Conservation (phyloP, 2,888 invertebrate genomes). For the Campaea margaritaria region DNA sequence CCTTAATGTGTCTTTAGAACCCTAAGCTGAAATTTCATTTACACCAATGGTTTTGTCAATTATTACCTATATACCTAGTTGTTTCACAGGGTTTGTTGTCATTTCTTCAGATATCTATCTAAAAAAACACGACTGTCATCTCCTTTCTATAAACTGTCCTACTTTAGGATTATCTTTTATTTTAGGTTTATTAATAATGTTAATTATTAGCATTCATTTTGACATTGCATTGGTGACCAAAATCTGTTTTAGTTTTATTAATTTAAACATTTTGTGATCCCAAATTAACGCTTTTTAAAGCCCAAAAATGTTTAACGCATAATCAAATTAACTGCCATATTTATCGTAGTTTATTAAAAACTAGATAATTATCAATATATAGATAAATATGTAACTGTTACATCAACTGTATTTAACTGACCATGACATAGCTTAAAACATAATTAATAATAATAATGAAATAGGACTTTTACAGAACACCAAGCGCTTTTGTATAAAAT, state of each 20-base stretch:
- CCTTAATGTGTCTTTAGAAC: slow-evolving; percentile 51
- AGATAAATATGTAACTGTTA: slow-evolving; percentile 21
- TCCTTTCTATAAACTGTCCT: slow-evolving; percentile 46
- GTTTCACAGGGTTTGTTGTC: slow-evolving; percentile 80
- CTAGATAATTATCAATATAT: slow-evolving; percentile 27
- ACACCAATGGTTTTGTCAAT: slow-evolving; percentile 81
- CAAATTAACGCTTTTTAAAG: slow-evolving; percentile 12
- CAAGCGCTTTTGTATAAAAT: slow-evolving; percentile 24
- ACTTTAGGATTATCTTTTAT: neutral
- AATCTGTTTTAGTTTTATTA: neutral
- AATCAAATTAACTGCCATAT: slow-evolving; percentile 34
- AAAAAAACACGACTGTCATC: slow-evolving; percentile 30
- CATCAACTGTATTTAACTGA: slow-evolving; percentile 13
- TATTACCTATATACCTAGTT: slow-evolving; percentile 53
- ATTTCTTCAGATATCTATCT: slow-evolving; percentile 63
- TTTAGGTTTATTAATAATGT: neutral
- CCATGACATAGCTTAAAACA: slow-evolving; percentile 11
- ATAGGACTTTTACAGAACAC: slow-evolving; percentile 35
- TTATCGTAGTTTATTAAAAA: slow-evolving; percentile 27
- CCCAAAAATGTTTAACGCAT: slow-evolving; percentile 32
- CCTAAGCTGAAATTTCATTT: slow-evolving; percentile 66
- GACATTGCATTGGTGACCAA: too few species aligned
- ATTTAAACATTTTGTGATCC: neutral
- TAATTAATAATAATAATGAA: slow-evolving; percentile 33
- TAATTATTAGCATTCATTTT: neutral